Evolutionary conservation across 2,888 invertebrate species (phyloP), one percentile per base, ranked within the genome.

Genomic region (Rhimphoctona megacephalus): DNA sequence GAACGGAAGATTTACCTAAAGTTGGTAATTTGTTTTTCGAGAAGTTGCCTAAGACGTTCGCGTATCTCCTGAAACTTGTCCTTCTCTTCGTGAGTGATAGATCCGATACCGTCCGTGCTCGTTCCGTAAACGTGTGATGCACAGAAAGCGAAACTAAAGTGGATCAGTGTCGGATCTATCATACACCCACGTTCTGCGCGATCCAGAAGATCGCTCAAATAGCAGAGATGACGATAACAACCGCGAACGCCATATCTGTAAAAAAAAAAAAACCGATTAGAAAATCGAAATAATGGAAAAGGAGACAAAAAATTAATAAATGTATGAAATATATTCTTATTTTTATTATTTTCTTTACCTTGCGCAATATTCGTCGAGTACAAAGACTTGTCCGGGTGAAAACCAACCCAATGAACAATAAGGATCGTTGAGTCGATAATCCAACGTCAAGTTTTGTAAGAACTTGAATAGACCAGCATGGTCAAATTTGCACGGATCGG

Each of bases 371-470:
- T 99, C 99, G 94, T 99, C 99, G 90, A 99, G 95, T 17, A 99
- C 99, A 95, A 99, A 99, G 79, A 99, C 97, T 96, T 99, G 99
- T 0, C 99, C 99, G 0, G 99, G 99, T 92, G 99, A 99, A 95
- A 99, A 99, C 99, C 99, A 99, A 90, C 99, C 99, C 96, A 99
- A 95, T 85, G 99, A 99, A 93, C 99, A 99, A 94, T 99, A 99
- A n/a, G 99, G 98, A 95, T 99, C 99, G 94, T 97, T 98, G 87
- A 99, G 96, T 91, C 99, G 96, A 95, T 98, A 99, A 94, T 99
- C 99, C 91, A 99, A 95, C 1, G 99, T 98, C 86, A 98, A 95
- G 81, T 98, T 98, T 95, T 99, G 99, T 80, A 99, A 96, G 88
- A 97, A 96, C 94, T 97, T 97, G 95, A 99, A 99, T 83, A 99